Percentiles rank a stretch among this genome's conserved stretches.
These are phyloP conservation scores for Polyergus mexicanus DNA, from an alignment of 1,140 invertebrate genomes.

Conservation along the genomic window DNA sequence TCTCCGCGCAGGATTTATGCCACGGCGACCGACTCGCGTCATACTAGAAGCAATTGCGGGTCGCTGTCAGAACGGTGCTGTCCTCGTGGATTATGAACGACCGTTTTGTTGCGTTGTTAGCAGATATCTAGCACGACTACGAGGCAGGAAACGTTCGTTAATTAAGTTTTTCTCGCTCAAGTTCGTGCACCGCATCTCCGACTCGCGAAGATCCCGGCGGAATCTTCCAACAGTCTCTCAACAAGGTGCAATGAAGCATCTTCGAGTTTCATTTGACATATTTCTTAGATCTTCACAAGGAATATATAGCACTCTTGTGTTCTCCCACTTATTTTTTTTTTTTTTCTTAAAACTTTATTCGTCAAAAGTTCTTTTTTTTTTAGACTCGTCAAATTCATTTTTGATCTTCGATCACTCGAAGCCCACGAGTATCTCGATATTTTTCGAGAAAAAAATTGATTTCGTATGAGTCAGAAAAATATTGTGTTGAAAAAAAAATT, in stretches of 20 bases:
- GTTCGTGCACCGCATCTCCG: neutral
- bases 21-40: constrained; percentile 30
- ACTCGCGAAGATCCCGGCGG: neutral
- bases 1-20: constrained; percentile 71
- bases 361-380: neutral
- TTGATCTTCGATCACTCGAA: neutral
- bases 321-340: neutral
- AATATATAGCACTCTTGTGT: neutral
- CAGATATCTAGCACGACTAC: constrained; percentile 63
- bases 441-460: neutral
- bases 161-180: constrained; percentile 72
- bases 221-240: neutral
- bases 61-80: constrained; percentile 33
- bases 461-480: neutral
- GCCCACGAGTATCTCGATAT: neutral
- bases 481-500: neutral
- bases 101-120: constrained; percentile 76
- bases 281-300: neutral
- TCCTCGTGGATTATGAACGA: constrained; percentile 71
- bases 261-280: neutral
- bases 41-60: constrained; percentile 38
- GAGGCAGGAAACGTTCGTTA: constrained; percentile 49
- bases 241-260: neutral
- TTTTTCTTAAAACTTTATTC: neutral
- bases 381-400: neutral